These are phyloP conservation scores for Archegozetes longisetosus DNA, from an alignment of 1,140 invertebrate genomes.

Conservation along the genomic window DNA sequence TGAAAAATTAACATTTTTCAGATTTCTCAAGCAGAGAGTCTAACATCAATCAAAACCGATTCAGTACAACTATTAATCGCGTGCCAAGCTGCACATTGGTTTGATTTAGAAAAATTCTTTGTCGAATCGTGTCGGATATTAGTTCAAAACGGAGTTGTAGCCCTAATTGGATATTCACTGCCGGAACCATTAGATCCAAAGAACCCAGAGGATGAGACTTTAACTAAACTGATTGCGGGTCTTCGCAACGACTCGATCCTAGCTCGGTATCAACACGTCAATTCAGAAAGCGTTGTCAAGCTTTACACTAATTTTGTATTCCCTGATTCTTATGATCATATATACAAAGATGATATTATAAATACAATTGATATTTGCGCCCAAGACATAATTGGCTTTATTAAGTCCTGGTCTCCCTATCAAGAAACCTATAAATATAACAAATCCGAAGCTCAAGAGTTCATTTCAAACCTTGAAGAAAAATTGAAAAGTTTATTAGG, in stretches of 20 bases:
- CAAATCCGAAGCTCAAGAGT: neutral
- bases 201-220: neutral
- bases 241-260: neutral
- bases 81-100: constrained; percentile 27
- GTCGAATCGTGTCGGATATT: constrained; percentile 25
- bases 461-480: neutral
- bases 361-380: neutral
- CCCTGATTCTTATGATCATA: neutral
- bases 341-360: neutral
- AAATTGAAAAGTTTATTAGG: neutral
- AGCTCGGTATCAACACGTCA: neutral
- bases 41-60: neutral
- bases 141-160: constrained; percentile 25
- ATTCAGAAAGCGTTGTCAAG: neutral
- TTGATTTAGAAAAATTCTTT: constrained; percentile 25
- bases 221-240: neutral
- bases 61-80: constrained; percentile 27
- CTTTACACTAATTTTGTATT: neutral
- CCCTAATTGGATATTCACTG: constrained; percentile 23
- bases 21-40: neutral
- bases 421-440: neutral
- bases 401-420: constrained; percentile 2
- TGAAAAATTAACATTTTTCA: too few relatives aligned
- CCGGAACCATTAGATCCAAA: neutral
- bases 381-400: neutral